Conservation (phyloP, 92 coral and sea anemone species). For the Parazoanthus swiftii region DNA sequence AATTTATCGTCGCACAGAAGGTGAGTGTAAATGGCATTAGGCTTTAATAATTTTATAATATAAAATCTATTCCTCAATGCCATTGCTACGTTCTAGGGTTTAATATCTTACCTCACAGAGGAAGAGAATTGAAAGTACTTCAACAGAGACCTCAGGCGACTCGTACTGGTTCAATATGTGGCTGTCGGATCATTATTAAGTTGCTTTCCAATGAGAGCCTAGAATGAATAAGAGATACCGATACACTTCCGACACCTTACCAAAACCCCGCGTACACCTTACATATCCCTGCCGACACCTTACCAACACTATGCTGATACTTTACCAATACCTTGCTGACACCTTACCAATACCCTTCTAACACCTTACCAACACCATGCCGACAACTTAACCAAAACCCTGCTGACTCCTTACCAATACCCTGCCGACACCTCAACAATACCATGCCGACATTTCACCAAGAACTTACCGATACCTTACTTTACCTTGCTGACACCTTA, state of each 20-base stretch:
- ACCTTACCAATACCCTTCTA: background rate
- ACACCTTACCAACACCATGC: background rate
- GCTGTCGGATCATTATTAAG: too few relatives aligned
- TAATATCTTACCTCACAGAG: too few relatives aligned
- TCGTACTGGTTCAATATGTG: background rate
- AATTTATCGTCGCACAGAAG: slow-evolving; percentile 37
- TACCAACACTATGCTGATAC: too few relatives aligned
- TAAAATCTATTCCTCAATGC: background rate
- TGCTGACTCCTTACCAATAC: background rate
- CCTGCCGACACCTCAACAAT: too few relatives aligned
- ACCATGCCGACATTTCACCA: too few relatives aligned
- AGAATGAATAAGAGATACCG: background rate
- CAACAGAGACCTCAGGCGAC: too few relatives aligned
- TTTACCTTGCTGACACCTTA: background rate
- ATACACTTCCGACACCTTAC: background rate
- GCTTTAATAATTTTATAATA: background rate
- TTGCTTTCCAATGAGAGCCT: too few relatives aligned
- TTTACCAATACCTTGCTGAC: too few relatives aligned
- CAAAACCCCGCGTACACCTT: background rate
- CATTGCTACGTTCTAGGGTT: background rate
- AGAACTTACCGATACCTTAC: too few relatives aligned
- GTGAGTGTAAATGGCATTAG: background rate
- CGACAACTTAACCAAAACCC: background rate
- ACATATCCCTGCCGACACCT: too few relatives aligned
- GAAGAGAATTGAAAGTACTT: too few relatives aligned